Conservation (phyloP, 2,113 vertebrate genomes). For the Glaucidium brasilianum region DNA sequence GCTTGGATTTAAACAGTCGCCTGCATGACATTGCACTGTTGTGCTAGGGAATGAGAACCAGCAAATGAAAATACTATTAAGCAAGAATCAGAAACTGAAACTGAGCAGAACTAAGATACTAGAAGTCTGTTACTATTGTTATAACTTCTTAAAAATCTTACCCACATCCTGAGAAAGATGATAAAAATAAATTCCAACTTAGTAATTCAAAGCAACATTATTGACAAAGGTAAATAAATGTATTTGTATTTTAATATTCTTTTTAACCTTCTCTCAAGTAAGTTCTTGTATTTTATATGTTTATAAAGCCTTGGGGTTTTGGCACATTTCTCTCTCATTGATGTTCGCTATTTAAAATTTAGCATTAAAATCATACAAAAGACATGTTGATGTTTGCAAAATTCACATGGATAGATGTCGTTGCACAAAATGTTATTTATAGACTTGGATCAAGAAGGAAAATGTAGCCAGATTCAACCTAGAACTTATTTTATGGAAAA, state of each 20-base stretch:
- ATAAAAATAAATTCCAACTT: not conserved
- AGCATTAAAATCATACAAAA: not conserved
- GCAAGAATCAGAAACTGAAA: slow-evolving; percentile 30
- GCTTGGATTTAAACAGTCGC: slow-evolving; percentile 36
- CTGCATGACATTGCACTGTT: slow-evolving; percentile 34
- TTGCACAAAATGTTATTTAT: not conserved
- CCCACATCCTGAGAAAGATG: not conserved
- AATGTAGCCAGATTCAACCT: not conserved
- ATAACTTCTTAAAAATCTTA: not conserved
- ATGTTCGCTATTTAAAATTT: not conserved
- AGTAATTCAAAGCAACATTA: not conserved
- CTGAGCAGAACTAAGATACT: slow-evolving; percentile 1
- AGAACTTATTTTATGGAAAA: not conserved
- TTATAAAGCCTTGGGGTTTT: not conserved
- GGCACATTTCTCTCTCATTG: not conserved
- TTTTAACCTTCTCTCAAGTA: not conserved
- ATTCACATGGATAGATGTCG: not conserved
- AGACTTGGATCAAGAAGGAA: not conserved
- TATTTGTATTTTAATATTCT: not conserved
- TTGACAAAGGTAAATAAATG: not conserved
- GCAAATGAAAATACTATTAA: slow-evolving; percentile 38
- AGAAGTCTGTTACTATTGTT: not conserved
- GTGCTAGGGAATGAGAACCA: slow-evolving; percentile 40
- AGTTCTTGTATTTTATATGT: not conserved
- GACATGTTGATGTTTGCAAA: not conserved